These are phyloP conservation scores for Lysandra bellargus DNA, from an alignment of 2,888 invertebrate species.

Conservation along the genomic window DNA sequence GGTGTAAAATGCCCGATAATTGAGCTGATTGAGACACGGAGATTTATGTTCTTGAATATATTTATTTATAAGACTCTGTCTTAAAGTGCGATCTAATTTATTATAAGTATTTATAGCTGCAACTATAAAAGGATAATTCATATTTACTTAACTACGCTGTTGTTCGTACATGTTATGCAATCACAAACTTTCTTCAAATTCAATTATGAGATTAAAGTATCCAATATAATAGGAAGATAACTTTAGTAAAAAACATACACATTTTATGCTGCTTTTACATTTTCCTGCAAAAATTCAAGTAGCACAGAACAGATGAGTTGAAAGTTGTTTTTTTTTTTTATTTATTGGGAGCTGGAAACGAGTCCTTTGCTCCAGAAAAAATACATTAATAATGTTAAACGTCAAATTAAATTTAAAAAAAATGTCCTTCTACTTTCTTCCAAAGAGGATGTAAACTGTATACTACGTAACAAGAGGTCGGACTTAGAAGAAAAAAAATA, in stretches of 20 bases:
- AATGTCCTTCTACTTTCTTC: too few species aligned
- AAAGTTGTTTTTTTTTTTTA: too few species aligned
- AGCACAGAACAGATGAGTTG: too few species aligned
- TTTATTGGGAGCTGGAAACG: too few species aligned
- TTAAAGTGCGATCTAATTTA: conserved; percentile 55
- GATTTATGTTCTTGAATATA: conserved; percentile 46
- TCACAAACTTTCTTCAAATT: conserved; percentile 42
- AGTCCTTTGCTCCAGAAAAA: too few species aligned
- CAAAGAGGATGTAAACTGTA: too few species aligned
- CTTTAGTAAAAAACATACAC: conserved; percentile 1
- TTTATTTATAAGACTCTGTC: conserved; percentile 50
- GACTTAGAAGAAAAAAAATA: too few species aligned
- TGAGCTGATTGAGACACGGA: conserved; percentile 43
- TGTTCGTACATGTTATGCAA: conserved; percentile 61
- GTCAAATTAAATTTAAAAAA: too few species aligned
- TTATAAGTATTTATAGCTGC: conserved; percentile 54
- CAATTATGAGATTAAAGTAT: background rate
- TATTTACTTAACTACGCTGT: conserved; percentile 49
- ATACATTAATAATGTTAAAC: too few species aligned
- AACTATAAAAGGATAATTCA: conserved; percentile 63
- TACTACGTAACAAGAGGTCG: too few species aligned
- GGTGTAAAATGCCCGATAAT: conserved; percentile 50
- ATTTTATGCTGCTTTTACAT: conserved; percentile 3
- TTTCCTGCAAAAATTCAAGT: background rate
- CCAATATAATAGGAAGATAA: background rate